A percentile compares a stretch with the other conserved stretches of the same genome.
phyloP scores from a whole-genome alignment of 2,888 invertebrate species.

The Isoperla grammatica region DNA sequence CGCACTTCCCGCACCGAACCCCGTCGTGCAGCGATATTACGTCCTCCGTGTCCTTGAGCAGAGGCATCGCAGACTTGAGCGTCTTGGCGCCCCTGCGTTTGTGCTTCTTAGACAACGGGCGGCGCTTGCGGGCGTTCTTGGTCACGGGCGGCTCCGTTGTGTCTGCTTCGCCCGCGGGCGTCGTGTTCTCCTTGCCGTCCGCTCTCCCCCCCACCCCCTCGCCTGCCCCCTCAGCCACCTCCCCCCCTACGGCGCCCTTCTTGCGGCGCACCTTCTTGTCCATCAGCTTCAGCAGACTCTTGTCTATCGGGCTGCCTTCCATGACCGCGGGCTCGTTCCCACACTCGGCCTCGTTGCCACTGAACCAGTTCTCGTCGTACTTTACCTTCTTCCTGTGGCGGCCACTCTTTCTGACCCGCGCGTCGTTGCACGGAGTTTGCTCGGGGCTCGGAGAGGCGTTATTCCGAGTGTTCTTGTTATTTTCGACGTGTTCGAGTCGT shows the following conservation, averaged over 20 bases:
- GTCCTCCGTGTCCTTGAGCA: background rate
- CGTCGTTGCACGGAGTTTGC: too few species aligned
- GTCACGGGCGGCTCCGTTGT: too few species aligned
- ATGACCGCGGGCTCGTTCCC: too few species aligned
- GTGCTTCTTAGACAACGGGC: background rate
- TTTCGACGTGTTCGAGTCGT: too few species aligned
- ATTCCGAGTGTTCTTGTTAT: too few species aligned
- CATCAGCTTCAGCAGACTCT: background rate
- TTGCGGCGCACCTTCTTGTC: background rate
- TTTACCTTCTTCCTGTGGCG: too few species aligned
- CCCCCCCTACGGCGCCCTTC: constrained; percentile 3
- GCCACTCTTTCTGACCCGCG: too few species aligned
- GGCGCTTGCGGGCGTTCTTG: background rate
- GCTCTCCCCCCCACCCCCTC: background rate
- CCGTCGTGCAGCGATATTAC: constrained; percentile 2
- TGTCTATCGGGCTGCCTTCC: too few species aligned
- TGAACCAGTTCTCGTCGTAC: too few species aligned
- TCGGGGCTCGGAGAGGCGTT: too few species aligned
- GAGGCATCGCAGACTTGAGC: too few species aligned
- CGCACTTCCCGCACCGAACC: constrained; percentile 48
- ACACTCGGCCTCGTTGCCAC: too few species aligned
- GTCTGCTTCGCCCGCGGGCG: background rate
- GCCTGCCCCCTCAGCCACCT: constrained; percentile 12
- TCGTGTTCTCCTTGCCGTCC: background rate
- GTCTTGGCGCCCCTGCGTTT: background rate